A percentile compares a stretch with the other conserved stretches of the same genome.
phyloP scores from a whole-genome alignment of 1,140 invertebrate species.

The Brachionus plicatilis region DNA sequence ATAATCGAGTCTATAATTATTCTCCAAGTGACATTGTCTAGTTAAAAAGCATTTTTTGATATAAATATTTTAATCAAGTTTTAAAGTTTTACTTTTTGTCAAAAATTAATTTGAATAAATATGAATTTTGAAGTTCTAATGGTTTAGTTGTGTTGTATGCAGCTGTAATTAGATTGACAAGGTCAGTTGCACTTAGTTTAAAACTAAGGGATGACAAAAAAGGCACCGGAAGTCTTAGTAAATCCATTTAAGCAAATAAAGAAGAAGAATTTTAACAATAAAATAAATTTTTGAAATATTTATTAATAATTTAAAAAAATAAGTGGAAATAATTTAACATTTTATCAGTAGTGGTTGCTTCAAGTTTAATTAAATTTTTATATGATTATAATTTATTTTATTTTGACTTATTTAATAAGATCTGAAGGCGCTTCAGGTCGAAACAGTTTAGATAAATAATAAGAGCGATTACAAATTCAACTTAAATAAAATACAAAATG shows the following conservation, averaged over 20 bases:
- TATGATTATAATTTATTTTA: too few relatives aligned
- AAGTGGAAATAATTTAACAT: too few relatives aligned
- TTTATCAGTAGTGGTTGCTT: too few relatives aligned
- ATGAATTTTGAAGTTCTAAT: neutral
- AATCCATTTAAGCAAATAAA: neutral
- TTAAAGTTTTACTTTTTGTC: neutral
- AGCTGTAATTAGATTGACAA: neutral
- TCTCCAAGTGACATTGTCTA: neutral
- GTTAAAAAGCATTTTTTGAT: neutral
- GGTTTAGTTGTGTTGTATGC: neutral
- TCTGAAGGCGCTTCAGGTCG: too few relatives aligned
- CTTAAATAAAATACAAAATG: too few relatives aligned
- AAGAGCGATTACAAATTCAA: too few relatives aligned
- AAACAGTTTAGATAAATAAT: too few relatives aligned
- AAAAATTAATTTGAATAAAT: slow-evolving; percentile 3
- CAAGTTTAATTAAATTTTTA: too few relatives aligned
- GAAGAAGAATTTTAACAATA: neutral
- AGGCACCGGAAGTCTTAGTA: neutral
- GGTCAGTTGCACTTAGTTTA: neutral
- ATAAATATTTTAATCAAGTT: neutral
- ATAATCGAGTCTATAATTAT: neutral
- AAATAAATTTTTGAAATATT: neutral
- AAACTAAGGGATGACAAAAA: neutral
- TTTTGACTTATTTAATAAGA: too few relatives aligned
- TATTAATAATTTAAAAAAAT: neutral